Percentiles rank a stretch among this genome's conserved stretches.
phyloP scores from a whole-genome alignment of 2,888 invertebrate species.

The Caenorhabditis drosophilae region DNA sequence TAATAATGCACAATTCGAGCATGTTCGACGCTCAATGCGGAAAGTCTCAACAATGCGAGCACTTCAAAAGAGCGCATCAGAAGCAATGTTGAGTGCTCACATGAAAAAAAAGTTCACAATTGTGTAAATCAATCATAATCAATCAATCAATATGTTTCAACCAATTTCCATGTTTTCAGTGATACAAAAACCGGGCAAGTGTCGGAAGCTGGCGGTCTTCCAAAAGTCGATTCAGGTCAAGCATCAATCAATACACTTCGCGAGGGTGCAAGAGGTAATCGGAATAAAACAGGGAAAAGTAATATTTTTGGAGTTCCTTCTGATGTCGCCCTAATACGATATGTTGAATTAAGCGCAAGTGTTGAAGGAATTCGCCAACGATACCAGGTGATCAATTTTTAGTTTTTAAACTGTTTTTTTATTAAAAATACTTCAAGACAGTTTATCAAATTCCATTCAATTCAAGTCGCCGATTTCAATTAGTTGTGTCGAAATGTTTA shows the following conservation, averaged over 20 bases:
- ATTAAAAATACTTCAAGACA: conserved; percentile 32
- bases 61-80: conserved; percentile 55
- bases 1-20: conserved; percentile 63
- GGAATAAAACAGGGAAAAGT: conserved; percentile 21
- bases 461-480: conserved; percentile 63
- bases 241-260: conserved; percentile 6
- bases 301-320: conserved; percentile 61
- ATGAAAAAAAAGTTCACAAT: conserved; percentile 65
- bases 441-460: conserved; percentile 67
- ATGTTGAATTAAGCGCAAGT: conserved; percentile 61
- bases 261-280: conserved; percentile 10
- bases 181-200: conserved; percentile 57
- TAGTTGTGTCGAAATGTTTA: conserved; percentile 60
- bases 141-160: not conserved
- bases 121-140: conserved; percentile 48
- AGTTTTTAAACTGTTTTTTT: not conserved
- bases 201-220: conserved; percentile 50
- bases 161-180: conserved; percentile 24
- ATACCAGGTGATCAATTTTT: conserved; percentile 53
- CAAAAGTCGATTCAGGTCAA: conserved; percentile 13
- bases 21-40: conserved; percentile 41
- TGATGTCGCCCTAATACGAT: conserved; percentile 65
- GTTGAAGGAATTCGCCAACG: conserved; percentile 65
- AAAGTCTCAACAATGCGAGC: conserved; percentile 59
- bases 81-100: conserved; percentile 49